Base-by-base conservation (phyloP, 2,113 vertebrate genomes). In the Halichoerus grypus region DNA sequence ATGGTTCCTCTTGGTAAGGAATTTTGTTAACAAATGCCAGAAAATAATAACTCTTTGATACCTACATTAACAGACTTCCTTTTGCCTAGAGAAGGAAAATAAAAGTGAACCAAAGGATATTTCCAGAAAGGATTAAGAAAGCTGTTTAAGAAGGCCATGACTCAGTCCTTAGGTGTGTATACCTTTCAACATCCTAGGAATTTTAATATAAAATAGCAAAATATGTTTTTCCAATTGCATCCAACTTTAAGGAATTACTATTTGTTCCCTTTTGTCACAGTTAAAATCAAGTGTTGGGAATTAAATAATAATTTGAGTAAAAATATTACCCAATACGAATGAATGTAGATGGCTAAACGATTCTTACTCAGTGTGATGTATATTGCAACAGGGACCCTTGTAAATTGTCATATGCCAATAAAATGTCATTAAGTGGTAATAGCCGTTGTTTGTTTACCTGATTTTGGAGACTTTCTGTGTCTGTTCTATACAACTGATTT, bases 401-500 rank as follows among this genome's bases (percentile, higher is more conserved):
- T 98, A 97, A 97, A 98, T 97, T 98, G 98, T 98, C 96, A 97
- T 95, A 98, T 97, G 97, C 98, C 97, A 98, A 98, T 98, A 98
- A 98, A 98, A 97, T 98, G 94, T 98, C 92, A 42, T 96, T 96
- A 97, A 97, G 92, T 98, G 96, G 97, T 97, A 96, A 94, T 86
- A 95, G 80, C 95, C 53, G 83, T 91, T 95, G 96, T 98, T 96
- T 97, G 76, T 91, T 93, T 94, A 97, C 84, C 84, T 98, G 65
- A 95, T 96, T 97, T 89, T 88, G 81, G 81, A 97, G 59, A 94
- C 31, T 91, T 72, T 53, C 49, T 92, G 19, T 91, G 76, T 92
- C 16, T 71, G 12, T 92, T 90, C 26, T 96, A 1, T 57, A 33
- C 18, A 55, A 31, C 31, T 77, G 33, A 83, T 87, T 93, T 96